Evolutionary conservation across 2,888 invertebrate genomes (phyloP).

Genomic region (Agrotis segetum): DNA sequence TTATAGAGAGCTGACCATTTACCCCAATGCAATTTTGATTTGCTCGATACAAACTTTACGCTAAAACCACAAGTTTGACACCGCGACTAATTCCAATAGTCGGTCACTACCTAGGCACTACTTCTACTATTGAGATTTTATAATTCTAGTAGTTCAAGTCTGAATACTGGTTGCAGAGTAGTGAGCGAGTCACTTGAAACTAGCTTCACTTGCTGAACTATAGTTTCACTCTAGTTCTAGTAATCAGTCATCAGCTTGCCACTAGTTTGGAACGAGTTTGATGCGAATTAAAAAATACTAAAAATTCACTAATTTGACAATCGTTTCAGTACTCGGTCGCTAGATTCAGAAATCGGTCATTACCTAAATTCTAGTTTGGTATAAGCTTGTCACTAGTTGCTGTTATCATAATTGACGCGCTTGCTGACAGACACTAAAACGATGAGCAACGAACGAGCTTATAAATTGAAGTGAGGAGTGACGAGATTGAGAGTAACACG

Average conservation of each 20-base stretch:
- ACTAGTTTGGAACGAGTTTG: too few species aligned
- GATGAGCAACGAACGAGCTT: background rate
- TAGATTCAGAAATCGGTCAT: background rate
- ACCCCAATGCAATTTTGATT: too few species aligned
- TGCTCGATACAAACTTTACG: too few species aligned
- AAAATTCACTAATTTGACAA: too few species aligned
- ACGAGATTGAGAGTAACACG: background rate
- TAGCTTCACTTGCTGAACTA: background rate
- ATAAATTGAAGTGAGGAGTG: conserved; percentile 3
- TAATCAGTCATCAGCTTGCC: too few species aligned
- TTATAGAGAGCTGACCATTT: too few species aligned
- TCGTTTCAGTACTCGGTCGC: background rate
- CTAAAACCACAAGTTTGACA: background rate
- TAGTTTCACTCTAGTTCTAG: background rate
- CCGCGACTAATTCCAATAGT: background rate
- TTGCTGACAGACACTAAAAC: conserved; percentile 14
- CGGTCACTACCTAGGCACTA: background rate
- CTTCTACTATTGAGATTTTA: too few species aligned
- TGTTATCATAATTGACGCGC: conserved; percentile 10
- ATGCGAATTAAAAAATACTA: too few species aligned
- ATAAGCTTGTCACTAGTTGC: background rate
- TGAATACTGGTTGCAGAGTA: too few species aligned
- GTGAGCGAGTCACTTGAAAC: too few species aligned
- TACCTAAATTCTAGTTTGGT: too few species aligned
- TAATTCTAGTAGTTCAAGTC: too few species aligned